These are phyloP conservation scores for Silurus aristotelis DNA, from an alignment of 2,797 vertebrate species.

Conservation along the genomic window DNA sequence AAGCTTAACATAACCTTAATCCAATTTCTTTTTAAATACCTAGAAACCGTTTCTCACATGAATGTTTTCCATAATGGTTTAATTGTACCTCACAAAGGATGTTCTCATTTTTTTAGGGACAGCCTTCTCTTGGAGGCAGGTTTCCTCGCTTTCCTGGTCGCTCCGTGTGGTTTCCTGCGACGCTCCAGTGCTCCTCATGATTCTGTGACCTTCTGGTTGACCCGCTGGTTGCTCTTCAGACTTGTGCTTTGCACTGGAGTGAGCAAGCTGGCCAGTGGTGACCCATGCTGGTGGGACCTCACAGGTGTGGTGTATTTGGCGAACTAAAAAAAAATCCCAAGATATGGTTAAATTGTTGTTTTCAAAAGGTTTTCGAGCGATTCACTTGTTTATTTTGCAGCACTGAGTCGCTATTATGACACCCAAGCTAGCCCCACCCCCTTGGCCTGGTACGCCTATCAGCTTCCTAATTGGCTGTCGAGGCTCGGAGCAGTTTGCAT, in stretches of 20 bases:
- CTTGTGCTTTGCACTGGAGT: conserved; percentile 82
- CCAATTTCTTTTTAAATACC: no score
- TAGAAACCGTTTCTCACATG: no score
- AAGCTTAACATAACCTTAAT: background rate
- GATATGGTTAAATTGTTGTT: no score
- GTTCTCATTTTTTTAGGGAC: conserved; percentile 71
- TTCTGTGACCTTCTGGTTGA: conserved; percentile 77
- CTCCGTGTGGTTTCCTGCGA: conserved; percentile 67
- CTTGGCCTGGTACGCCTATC: conserved; percentile 76
- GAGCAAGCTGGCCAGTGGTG: conserved; percentile 81
- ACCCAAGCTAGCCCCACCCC: conserved; percentile 81
- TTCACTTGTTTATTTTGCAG: conserved; percentile 58
- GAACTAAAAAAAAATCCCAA: no score
- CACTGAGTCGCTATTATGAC: conserved; percentile 81
- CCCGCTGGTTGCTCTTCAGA: conserved; percentile 86
- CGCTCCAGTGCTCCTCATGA: conserved; percentile 61
- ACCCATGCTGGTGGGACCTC: conserved; percentile 83
- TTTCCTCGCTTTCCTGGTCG: conserved; percentile 77
- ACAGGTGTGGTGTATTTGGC: conserved; percentile 68
- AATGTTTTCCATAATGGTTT: background rate
- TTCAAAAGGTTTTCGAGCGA: no score
- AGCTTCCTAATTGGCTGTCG: conserved; percentile 82
- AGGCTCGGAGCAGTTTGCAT: conserved; percentile 76
- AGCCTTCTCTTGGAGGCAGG: conserved; percentile 80
- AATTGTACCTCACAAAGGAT: background rate